Percentiles rank a stretch among this genome's conserved stretches.
Conservation (phyloP, 2,797 vertebrate genomes). For the Gymnopithys bicolor region DNA sequence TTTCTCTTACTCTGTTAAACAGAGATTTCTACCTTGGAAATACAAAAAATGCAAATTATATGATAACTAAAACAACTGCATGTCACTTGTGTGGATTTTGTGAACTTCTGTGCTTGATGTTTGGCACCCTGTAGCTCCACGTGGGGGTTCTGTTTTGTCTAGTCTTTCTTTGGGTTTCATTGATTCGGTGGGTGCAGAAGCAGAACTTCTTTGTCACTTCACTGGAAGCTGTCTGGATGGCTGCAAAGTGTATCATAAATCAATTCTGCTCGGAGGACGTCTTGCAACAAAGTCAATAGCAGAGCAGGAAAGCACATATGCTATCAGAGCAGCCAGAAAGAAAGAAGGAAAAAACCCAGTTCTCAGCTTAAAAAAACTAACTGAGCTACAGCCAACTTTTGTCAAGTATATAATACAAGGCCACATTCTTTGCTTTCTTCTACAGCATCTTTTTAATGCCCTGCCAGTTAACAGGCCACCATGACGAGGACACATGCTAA, state of each 20-base stretch:
- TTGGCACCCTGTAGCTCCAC: not conserved
- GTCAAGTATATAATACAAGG: not conserved
- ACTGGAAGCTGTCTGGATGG: conserved; percentile 67
- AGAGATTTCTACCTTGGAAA: not conserved
- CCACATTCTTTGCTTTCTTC: not conserved
- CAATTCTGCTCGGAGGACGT: conserved; percentile 53
- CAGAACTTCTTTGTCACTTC: conserved; percentile 75
- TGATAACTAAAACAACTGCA: not conserved
- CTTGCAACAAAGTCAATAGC: conserved; percentile 66
- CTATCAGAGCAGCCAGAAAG: conserved; percentile 29
- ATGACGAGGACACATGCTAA: not conserved
- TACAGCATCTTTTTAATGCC: not conserved
- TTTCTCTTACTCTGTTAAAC: not conserved
- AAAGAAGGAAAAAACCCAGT: not conserved
- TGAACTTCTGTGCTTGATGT: not conserved
- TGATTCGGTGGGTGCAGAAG: conserved; percentile 66
- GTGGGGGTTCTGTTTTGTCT: conserved; percentile 61
- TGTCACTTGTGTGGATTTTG: not conserved
- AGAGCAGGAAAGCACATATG: conserved; percentile 29
- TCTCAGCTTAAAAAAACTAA: not conserved
- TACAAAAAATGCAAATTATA: not conserved
- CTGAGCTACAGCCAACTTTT: not conserved
- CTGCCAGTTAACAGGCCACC: not conserved
- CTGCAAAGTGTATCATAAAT: conserved; percentile 68
- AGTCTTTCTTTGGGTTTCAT: conserved; percentile 58